Evolutionary conservation across 2,888 invertebrate genomes (phyloP), one percentile per base, ranked within the genome.

Genomic region (Ochlodes sylvanus): DNA sequence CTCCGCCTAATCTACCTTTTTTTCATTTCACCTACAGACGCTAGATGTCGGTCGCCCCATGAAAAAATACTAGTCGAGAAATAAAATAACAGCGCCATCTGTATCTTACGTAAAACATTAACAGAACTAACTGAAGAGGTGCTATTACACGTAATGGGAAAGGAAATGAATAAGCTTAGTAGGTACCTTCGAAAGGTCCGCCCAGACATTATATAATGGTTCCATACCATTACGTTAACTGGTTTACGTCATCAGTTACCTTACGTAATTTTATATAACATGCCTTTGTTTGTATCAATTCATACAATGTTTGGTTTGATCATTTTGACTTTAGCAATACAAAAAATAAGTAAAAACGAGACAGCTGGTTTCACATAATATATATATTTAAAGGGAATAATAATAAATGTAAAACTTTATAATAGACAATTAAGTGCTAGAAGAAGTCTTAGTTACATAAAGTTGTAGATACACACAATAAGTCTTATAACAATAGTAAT

Each of bases 371-470:
- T 70, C 68, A 72, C 65, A 72, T n/a, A n/a, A n/a, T n/a, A n/a
- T 70, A 70, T 72, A 72, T 72, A 72, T 70, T 72, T 69, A 72
- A 70, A 72, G 67, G 69, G 70, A 70, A 72, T 70, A 70, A 72
- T 70, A 70, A 70, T 70, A 72, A 64, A 66, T 69, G 63, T 71
- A 72, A 69, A 63, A 67, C 63, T 52, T 54, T 54, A 68, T 70
- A 71, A 73, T 70, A 70, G 66, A 83, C 77, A 79, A 77, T 89
- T 90, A 87, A 87, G 90, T 90, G 84, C 85, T 83, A 86, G 82
- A 85, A 80, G 85, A 86, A 86, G 87, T 88, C 85, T 86, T 84
- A 84, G 85, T 61, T 67, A 67, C 55, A 67, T 52, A 54, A 60
- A 66, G 42, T 66, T 61, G 67, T 67, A 67, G 61, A 67, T 67